Conservation (phyloP, 2,888 invertebrate species). For the Drosophila affinis region DNA sequence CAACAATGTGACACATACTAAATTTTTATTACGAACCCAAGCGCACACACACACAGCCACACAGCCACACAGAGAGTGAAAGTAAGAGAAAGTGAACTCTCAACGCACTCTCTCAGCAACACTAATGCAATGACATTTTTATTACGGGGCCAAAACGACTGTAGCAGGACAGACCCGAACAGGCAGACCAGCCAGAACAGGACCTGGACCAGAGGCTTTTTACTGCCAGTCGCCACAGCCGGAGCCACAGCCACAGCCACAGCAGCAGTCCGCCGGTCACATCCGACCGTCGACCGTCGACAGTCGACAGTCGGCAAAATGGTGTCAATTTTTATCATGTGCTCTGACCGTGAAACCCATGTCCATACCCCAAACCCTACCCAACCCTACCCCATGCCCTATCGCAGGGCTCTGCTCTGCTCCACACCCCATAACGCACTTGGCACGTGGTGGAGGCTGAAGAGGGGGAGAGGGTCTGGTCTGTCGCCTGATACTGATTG, state of each 20-base stretch:
- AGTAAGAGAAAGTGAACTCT: slow-evolving; percentile 14
- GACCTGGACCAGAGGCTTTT: slow-evolving; percentile 47
- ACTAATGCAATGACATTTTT: slow-evolving; percentile 77
- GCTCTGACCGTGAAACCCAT: slow-evolving; percentile 62
- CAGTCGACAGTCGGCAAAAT: slow-evolving; percentile 28
- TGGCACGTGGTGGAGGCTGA: not conserved
- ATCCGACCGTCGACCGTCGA: slow-evolving; percentile 12
- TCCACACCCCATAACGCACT: slow-evolving; percentile 19
- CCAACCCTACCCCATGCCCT: slow-evolving; percentile 17
- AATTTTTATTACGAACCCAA: slow-evolving; percentile 68
- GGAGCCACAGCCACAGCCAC: too few species aligned
- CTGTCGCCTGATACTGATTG: not conserved
- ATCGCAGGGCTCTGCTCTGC: not conserved
- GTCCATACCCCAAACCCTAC: slow-evolving; percentile 39
- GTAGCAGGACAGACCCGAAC: slow-evolving; percentile 19
- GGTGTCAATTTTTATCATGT: slow-evolving; percentile 76
- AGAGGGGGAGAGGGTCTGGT: not conserved
- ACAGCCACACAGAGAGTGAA: slow-evolving; percentile 2
- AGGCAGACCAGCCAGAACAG: slow-evolving; percentile 14
- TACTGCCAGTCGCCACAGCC: slow-evolving; percentile 44
- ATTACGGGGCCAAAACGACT: slow-evolving; percentile 65
- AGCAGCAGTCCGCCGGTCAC: not conserved
- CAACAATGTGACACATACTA: slow-evolving; percentile 75
- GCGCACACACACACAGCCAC: slow-evolving; percentile 9
- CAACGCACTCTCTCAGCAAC: slow-evolving; percentile 26